A percentile compares a stretch with the other conserved stretches of the same genome.
Evolutionary conservation across 2,797 vertebrate species (phyloP).

Genomic region (Microtus obscurus): DNA sequence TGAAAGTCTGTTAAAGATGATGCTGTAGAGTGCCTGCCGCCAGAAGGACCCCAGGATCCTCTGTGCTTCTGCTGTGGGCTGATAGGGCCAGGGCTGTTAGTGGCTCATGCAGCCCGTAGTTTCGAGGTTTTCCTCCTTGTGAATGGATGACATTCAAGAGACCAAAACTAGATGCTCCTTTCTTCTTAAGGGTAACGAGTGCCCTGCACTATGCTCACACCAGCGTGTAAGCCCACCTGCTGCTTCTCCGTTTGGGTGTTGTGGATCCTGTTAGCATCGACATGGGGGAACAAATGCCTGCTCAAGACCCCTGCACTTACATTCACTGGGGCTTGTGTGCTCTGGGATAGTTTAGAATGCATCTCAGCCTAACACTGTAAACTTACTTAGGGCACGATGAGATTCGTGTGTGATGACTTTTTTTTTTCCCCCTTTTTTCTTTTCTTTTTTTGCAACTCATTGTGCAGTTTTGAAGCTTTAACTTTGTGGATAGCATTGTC

Average conservation of each 20-base stretch:
- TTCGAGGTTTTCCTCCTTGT: not conserved
- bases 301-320: not conserved
- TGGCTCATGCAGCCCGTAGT: not conserved
- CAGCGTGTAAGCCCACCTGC: not conserved
- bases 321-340: not conserved
- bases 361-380: not conserved
- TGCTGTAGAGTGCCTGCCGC: not conserved
- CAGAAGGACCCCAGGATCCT: not conserved
- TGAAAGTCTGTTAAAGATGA: too few relatives aligned
- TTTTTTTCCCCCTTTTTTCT: too few relatives aligned
- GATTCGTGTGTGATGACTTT: not conserved
- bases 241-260: not conserved
- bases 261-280: not conserved
- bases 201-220: not conserved
- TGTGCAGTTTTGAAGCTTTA: not conserved
- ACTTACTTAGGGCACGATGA: not conserved
- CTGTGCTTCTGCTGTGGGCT: not conserved
- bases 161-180: not conserved
- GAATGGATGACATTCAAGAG: not conserved
- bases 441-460: not conserved
- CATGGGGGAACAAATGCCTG: not conserved
- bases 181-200: not conserved
- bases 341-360: not conserved
- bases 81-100: not conserved
- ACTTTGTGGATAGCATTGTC: not conserved